Evolutionary conservation across 2,888 invertebrate species (phyloP), one percentile per base, ranked within the genome.

Genomic region (Hydrotaea diabolus): DNA sequence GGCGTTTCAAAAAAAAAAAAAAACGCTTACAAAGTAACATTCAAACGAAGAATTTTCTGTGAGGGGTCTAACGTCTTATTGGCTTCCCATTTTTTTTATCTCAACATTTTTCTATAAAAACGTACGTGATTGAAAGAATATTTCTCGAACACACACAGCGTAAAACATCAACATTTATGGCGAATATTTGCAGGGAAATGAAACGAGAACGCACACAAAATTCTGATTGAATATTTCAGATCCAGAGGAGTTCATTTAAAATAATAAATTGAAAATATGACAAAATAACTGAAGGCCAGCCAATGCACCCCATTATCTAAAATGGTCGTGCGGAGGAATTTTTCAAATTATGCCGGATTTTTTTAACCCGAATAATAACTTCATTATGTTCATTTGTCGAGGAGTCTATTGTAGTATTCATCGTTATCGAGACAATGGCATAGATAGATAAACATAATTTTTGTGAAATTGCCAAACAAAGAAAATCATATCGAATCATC

Each of bases 41-140:
- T 62, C 62, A 75, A 78, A 71, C 49, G 49, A 69, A 46, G 7
- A 69, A 69, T 23, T n/a, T 0, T 39, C 66, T 71, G 62, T 78
- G 77, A 78, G 75, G 71, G 73, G 59, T 69, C 46, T 19, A 46
- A 4, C 66, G 74, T 31, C 78, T 82, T 78, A 74, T 77, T 46
- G 73, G 66, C 55, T 72, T 36, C 66, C 11, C 39, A 39, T 39
- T 39, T 39, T 11, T 73, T 73, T 74, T 80, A 59, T 69, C 4
- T 57, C n/a, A 57, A 21, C 11, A 55, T 71, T 74, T 81, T 77
- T 73, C 69, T 13, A 17, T 26, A 11, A 36, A 43, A 23, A 53
- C 64, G 49, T 82, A 82, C 82, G 82, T 82, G 82, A 49, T 78
- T 53, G 13, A 26, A 71, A 78, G 69, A 75, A 75, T 59, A n/a